Evolutionary conservation across 2,113 vertebrate genomes (phyloP).

Genomic region (Morone chrysops): DNA sequence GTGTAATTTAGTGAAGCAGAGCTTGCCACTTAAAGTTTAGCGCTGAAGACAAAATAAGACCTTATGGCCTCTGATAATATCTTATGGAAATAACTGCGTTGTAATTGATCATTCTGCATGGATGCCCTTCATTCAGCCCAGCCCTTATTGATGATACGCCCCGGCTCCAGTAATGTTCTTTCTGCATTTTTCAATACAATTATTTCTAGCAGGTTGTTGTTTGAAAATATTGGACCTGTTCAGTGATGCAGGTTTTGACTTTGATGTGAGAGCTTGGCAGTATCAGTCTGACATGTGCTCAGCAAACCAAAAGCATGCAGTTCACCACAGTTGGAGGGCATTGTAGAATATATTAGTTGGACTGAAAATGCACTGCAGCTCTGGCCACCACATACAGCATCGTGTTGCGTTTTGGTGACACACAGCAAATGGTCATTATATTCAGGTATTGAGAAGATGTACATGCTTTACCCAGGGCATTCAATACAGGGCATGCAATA

Average conservation of each 20-base stretch:
- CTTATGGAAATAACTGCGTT: slow-evolving; percentile 38
- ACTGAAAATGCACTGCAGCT: slow-evolving; percentile 27
- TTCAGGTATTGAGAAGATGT: slow-evolving; percentile 6
- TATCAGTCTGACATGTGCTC: slow-evolving; percentile 30
- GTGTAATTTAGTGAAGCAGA: slow-evolving; percentile 21
- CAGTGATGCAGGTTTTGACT: slow-evolving; percentile 17
- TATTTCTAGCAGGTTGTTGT: slow-evolving; percentile 16
- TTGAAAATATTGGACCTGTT: slow-evolving; percentile 18
- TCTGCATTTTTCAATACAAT: slow-evolving; percentile 15
- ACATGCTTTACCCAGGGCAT: not conserved
- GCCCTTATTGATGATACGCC: slow-evolving; percentile 14
- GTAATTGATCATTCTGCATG: slow-evolving; percentile 52
- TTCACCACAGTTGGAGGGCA: slow-evolving; percentile 21
- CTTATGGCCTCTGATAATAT: slow-evolving; percentile 36
- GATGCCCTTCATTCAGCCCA: slow-evolving; percentile 14
- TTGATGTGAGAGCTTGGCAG: slow-evolving; percentile 34
- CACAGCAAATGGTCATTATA: slow-evolving; percentile 5
- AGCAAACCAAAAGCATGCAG: slow-evolving; percentile 37
- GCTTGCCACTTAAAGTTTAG: slow-evolving; percentile 21
- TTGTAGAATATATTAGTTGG: slow-evolving; percentile 41
- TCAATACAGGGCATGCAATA: not conserved
- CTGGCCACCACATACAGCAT: slow-evolving; percentile 45
- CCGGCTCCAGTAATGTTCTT: not conserved
- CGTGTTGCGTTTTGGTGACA: slow-evolving; percentile 21
- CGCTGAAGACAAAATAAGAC: slow-evolving; percentile 24